These are phyloP conservation scores for Drosophila suboccidentalis DNA, from an alignment of 2,888 invertebrate species.

Conservation along the genomic window DNA sequence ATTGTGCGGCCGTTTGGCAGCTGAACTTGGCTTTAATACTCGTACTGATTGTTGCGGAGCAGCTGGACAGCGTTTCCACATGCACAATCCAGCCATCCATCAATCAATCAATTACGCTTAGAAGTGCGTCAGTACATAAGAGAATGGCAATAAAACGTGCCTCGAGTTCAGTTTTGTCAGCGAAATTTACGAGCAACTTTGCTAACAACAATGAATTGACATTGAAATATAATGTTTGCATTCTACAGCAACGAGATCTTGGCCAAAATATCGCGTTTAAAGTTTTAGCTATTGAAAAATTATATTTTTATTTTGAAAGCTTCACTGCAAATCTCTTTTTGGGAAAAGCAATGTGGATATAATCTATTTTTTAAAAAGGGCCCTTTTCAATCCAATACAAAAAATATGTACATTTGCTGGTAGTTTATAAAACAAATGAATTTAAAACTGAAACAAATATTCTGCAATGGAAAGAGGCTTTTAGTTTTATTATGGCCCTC, in stretches of 20 bases:
- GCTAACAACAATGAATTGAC: constrained; percentile 58
- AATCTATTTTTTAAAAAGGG: constrained; percentile 2
- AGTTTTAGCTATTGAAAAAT: background rate
- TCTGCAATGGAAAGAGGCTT: background rate
- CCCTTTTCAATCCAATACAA: background rate
- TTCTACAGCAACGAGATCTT: background rate
- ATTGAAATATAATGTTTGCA: constrained; percentile 34
- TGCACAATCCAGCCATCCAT: constrained; percentile 46
- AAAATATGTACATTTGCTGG: no score
- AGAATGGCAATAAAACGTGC: constrained; percentile 64
- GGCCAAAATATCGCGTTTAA: constrained; percentile 8
- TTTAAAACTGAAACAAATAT: background rate
- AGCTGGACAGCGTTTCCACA: constrained; percentile 28
- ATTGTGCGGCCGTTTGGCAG: constrained; percentile 48
- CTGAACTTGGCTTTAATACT: constrained; percentile 56
- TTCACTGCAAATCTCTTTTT: background rate
- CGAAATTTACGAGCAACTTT: constrained; percentile 71
- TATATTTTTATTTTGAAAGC: background rate
- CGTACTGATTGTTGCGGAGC: constrained; percentile 24
- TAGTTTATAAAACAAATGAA: no score
- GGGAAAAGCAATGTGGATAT: background rate
- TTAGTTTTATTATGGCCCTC: background rate
- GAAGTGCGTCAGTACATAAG: constrained; percentile 56
- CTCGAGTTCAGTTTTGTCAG: constrained; percentile 60
- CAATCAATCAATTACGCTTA: constrained; percentile 78